phyloP scores from a whole-genome alignment of 1,140 invertebrate genomes.

The Drosophila nigromelanica region DNA sequence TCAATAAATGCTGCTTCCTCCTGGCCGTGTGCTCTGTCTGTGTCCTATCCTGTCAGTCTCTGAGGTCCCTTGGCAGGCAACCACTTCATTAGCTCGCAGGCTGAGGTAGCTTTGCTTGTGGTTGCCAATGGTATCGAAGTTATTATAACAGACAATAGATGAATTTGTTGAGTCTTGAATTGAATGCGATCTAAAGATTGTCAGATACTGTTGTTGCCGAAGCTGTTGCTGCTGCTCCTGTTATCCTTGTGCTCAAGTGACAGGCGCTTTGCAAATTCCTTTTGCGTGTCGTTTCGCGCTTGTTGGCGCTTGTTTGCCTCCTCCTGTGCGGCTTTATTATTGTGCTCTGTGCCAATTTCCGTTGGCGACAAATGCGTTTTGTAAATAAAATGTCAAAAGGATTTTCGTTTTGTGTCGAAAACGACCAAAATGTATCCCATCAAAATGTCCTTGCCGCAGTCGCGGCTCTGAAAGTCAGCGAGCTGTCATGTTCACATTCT shows the following conservation, averaged over 20 bases:
- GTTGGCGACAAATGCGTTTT: slow-evolving; percentile 76
- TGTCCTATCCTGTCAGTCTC: slow-evolving; percentile 7
- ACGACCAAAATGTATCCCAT: slow-evolving; percentile 44
- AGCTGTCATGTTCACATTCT: slow-evolving; percentile 48
- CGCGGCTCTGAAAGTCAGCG: slow-evolving; percentile 22
- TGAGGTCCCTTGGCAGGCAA: background rate
- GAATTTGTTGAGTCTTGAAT: slow-evolving; percentile 3
- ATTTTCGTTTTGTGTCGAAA: slow-evolving; percentile 55
- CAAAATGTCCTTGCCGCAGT: slow-evolving; percentile 33
- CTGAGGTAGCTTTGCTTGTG: background rate
- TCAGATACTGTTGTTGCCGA: background rate
- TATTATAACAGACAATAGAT: slow-evolving; percentile 1
- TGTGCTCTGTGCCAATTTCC: slow-evolving; percentile 76
- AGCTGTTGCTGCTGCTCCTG: slow-evolving; percentile 1
- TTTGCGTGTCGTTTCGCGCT: slow-evolving; percentile 31
- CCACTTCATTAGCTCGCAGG: slow-evolving; percentile 17
- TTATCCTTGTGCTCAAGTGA: slow-evolving; percentile 10
- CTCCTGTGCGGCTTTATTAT: slow-evolving; percentile 70
- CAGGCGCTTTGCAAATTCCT: slow-evolving; percentile 15
- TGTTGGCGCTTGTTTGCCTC: slow-evolving; percentile 47
- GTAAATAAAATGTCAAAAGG: slow-evolving; percentile 80
- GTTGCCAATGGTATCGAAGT: background rate
- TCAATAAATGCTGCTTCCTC: slow-evolving; percentile 9
- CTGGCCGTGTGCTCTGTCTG: background rate
- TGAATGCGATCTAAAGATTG: background rate